Evolutionary conservation across 2,113 vertebrate species (phyloP), one percentile per base, ranked within the genome.

Genomic region (Pelobates fuscus): DNA sequence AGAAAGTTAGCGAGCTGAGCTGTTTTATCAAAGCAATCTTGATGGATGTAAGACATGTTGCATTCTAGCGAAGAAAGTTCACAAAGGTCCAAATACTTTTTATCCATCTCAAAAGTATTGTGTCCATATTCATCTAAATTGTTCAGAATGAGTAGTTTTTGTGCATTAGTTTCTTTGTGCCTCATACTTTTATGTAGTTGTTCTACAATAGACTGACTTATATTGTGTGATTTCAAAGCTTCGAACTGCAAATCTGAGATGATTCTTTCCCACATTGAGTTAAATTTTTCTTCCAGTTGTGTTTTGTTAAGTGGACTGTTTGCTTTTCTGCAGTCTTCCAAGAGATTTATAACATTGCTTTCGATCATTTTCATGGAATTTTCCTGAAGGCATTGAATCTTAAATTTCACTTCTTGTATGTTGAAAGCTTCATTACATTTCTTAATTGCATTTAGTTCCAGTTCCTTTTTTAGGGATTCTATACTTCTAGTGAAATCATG

Each of bases 221-320:
- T 87, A 23, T 90, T 73, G 1, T 82, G 80, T n/a, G 11, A 78
- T 66, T 86, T 79, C 70, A 86, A 78, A 68, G 18, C 73, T 71
- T 46, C 83, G 2, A 12, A 15, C 8, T 71, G 27, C 1, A 80
- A 25, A 5, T 44, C 54, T 44, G 26, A 20, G 20, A 89, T 65
- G 0, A 71, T 80, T 15, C 82, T 77, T 27, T 65, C 78, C 90
- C 91, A 93, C 67, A 86, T 90, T 2, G 76, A 77, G 20, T 84
- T 86, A 87, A 91, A 91, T 74, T 89, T 85, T 3, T 79, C 59
- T 60, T 88, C 70, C 8, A 92, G 77, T 30, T 85, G 77, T 55
- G 26, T 14, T 65, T 86, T 82, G 54, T 81, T 57, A 24, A 86
- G 54, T 7, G 84, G 58, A n/a, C n/a, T n/a, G n/a, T n/a, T n/a